A percentile compares a stretch with the other conserved stretches of the same genome.
phyloP scores from a whole-genome alignment of 2,797 vertebrate species.

The Thaleichthys pacificus region DNA sequence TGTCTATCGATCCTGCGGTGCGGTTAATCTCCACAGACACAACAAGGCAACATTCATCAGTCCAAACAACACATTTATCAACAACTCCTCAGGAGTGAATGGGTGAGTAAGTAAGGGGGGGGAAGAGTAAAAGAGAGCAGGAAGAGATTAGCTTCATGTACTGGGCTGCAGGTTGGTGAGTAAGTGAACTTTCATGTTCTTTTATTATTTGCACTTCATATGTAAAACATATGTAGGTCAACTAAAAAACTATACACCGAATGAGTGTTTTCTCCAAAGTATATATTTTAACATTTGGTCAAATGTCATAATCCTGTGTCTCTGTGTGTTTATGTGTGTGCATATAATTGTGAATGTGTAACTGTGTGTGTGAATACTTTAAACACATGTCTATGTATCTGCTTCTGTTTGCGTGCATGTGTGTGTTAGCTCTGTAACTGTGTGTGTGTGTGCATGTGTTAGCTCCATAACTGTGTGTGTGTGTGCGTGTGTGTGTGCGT shows the following conservation, averaged over 20 bases:
- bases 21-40: slow-evolving; percentile 21
- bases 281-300: too few relatives aligned
- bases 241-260: too few relatives aligned
- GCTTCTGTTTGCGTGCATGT: slow-evolving; percentile 16
- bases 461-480: not conserved
- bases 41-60: not conserved
- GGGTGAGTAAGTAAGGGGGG: not conserved
- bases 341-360: not conserved
- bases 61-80: not conserved
- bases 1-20: slow-evolving; percentile 13
- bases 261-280: too few relatives aligned
- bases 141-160: not conserved
- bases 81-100: not conserved
- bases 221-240: too few relatives aligned
- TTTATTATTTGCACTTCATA: too few relatives aligned
- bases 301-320: not conserved
- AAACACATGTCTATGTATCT: not conserved
- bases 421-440: not conserved
- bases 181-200: too few relatives aligned
- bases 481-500: not conserved
- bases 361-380: slow-evolving; percentile 2
- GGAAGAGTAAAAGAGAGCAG: not conserved
- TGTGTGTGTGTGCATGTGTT: not conserved
- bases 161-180: not conserved
- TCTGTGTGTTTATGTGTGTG: not conserved